These are phyloP conservation scores for Tympanoctomys barrerae DNA, from an alignment of 2,797 vertebrate genomes.

Conservation along the genomic window DNA sequence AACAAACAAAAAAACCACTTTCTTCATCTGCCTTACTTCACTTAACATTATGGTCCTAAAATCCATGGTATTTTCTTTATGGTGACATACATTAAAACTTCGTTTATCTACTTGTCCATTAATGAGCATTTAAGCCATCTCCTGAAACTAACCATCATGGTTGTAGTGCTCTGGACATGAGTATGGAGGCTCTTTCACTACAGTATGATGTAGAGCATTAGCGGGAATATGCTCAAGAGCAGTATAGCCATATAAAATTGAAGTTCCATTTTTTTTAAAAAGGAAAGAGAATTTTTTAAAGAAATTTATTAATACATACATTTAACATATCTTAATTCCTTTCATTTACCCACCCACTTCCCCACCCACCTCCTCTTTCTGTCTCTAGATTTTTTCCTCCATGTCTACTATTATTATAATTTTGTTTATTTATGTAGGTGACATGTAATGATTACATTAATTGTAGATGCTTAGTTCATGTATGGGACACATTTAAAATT, in stretches of 20 bases:
- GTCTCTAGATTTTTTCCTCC: background rate
- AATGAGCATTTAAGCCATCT: background rate
- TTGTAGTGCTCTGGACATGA: background rate
- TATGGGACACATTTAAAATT: background rate
- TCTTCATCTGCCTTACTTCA: background rate
- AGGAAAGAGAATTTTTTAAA: background rate
- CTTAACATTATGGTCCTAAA: background rate
- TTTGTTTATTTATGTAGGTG: background rate
- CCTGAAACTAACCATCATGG: background rate
- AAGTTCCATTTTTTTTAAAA: background rate
- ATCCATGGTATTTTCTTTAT: background rate
- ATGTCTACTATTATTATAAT: background rate
- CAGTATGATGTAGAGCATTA: background rate
- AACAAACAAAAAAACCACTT: too few species aligned
- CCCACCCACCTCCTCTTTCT: background rate
- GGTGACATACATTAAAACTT: background rate
- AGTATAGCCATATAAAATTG: background rate
- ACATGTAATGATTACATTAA: background rate
- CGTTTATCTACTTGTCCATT: background rate
- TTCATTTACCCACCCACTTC: background rate
- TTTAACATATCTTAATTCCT: background rate
- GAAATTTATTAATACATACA: background rate
- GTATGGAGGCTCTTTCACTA: background rate
- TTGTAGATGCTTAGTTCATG: background rate
- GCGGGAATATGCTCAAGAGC: background rate